Evolutionary conservation across 2,888 invertebrate species (phyloP).

Genomic region (Sicus ferrugineus): DNA sequence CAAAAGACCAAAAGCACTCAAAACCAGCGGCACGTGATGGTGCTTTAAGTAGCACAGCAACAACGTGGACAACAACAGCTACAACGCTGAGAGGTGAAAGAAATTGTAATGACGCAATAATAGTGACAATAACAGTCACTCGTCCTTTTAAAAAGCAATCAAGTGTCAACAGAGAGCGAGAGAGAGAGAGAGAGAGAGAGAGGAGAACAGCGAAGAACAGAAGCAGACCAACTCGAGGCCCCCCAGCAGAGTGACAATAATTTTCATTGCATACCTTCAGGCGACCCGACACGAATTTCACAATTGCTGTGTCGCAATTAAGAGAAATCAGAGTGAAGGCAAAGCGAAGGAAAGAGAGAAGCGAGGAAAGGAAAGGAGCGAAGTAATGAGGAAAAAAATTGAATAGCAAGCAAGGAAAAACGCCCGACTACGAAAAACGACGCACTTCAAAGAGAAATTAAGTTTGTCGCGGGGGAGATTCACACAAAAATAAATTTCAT

Average conservation of each 20-base stretch:
- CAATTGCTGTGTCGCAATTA: slow-evolving; percentile 29
- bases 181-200: slow-evolving; percentile 33
- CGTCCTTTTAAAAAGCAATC: slow-evolving; percentile 57
- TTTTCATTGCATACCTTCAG: slow-evolving; percentile 52
- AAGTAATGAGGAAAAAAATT: too few relatives aligned
- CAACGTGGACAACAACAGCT: too few relatives aligned
- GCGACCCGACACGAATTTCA: slow-evolving; percentile 37
- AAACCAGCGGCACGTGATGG: slow-evolving; percentile 32
- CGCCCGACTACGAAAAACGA: slow-evolving; percentile 28
- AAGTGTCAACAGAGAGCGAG: slow-evolving; percentile 43
- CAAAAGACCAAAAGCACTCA: slow-evolving; percentile 21
- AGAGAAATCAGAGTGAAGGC: slow-evolving; percentile 10
- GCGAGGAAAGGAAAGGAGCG: too few relatives aligned
- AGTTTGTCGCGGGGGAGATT: not conserved
- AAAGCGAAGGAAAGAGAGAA: too few relatives aligned
- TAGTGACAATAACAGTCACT: too few relatives aligned
- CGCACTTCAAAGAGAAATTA: not conserved
- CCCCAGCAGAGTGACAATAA: slow-evolving; percentile 36
- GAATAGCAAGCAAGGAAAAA: slow-evolving; percentile 43
- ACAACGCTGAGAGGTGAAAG: too few relatives aligned
- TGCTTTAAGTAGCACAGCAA: too few relatives aligned
- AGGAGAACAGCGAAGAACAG: slow-evolving; percentile 5
- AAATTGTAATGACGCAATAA: too few relatives aligned
- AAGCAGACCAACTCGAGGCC: slow-evolving; percentile 23
- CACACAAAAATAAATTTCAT: slow-evolving; percentile 49